Percentiles rank a stretch among this genome's conserved stretches.
phyloP scores from a whole-genome alignment of 2,113 vertebrate species.

The Hyla sarda region DNA sequence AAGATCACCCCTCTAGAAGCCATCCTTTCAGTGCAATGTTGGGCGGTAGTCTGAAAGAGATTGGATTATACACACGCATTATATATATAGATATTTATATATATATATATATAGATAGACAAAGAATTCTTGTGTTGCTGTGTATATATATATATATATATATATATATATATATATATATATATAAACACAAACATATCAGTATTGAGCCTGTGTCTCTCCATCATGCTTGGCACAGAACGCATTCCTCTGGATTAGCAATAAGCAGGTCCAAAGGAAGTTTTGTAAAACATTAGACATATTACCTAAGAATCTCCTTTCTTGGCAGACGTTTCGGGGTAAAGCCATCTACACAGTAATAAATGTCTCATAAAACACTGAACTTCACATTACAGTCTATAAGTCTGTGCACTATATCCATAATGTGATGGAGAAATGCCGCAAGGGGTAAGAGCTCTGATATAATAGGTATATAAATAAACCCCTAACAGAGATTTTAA shows the following conservation, averaged over 20 bases:
- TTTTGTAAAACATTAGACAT: slow-evolving; percentile 44
- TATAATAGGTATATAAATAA: background rate
- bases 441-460: background rate
- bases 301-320: slow-evolving; percentile 11
- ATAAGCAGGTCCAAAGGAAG: slow-evolving; percentile 78
- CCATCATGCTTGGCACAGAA: slow-evolving; percentile 73
- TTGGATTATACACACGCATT: no score
- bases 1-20: no score
- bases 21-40: no score
- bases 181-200: background rate
- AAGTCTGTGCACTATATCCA: slow-evolving; percentile 12
- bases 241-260: slow-evolving; percentile 71
- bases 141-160: background rate
- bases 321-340: background rate
- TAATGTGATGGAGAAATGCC: background rate
- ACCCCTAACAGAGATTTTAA: background rate
- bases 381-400: background rate
- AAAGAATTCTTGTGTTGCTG: no score
- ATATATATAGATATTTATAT: no score
- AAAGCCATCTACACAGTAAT: slow-evolving; percentile 22
- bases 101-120: no score
- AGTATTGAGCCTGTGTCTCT: slow-evolving; percentile 62
- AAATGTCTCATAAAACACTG: slow-evolving; percentile 21
- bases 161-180: background rate
- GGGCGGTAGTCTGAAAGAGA: no score